Base-by-base conservation (phyloP, 2,888 invertebrate genomes). In the Callyntrura guangdongensis region DNA sequence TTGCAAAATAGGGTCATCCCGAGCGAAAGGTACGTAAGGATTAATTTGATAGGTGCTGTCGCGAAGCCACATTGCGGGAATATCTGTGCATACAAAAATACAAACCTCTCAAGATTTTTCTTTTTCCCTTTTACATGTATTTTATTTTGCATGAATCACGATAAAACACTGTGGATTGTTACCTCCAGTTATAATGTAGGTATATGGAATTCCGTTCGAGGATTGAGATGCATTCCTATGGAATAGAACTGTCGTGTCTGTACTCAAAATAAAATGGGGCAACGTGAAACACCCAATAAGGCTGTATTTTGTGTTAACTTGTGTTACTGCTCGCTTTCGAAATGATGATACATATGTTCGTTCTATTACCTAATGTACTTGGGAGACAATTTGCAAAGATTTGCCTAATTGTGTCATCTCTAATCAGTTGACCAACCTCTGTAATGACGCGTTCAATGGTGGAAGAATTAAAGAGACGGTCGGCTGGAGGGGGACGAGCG, bases 171-270 rank as follows among this genome's bases (percentile, higher is more conserved):
- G 12, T 27, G n/a, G n/a, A n/a, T n/a, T n/a, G n/a, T 25, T 90
- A 93, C 93, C 93, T 91, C 93, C 93, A 27, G 93, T 93, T 4
- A 93, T 91, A 12, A 93, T 93, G 81, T 93, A 93, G 3, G 93
- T 93, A 67, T 93, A 93, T 8, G 93, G 91, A 11, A 92, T 12
- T 56, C 72, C 72, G 45, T 25, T 85, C 5, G 17, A 8, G 14
- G 64, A 83, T 20, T 87, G 25, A 14, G 49, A 84, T 14, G 86
- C 53, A 69, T 79, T 69, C 4, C 20, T 53, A 22, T 91, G 91
- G 49, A 77, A 93, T 20, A 89, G 82, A 11, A 93, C 89, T 0
- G 93, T 93, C 0, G 93, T 93, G 81, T 93, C 93, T 93, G 74
- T 36, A 74, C 12, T 17, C n/a, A 85, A 47, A 49, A 45, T 82